phyloP scores from a whole-genome alignment of 1,140 invertebrate species.

The Cecropterus lyciades region DNA sequence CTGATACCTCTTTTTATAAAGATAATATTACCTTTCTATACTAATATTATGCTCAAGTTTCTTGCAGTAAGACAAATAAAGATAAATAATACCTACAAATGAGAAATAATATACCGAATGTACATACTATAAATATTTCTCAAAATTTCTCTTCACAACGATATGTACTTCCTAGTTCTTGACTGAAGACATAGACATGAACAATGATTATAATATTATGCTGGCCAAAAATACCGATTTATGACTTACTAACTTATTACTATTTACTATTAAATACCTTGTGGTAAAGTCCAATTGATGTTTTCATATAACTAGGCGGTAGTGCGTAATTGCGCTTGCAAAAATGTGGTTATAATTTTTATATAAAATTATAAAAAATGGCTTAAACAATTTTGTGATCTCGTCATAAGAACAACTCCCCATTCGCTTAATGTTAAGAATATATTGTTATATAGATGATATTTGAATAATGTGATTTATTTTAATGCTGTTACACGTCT shows the following conservation, averaged over 20 bases:
- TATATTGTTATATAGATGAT: slow-evolving; percentile 61
- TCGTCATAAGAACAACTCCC: slow-evolving; percentile 41
- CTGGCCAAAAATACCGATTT: slow-evolving; percentile 13
- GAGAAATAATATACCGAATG: background rate
- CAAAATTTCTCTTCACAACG: background rate
- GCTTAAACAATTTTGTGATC: slow-evolving; percentile 45
- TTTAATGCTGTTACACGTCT: slow-evolving; percentile 66
- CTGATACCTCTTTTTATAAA: slow-evolving; percentile 25
- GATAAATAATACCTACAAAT: background rate
- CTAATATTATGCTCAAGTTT: slow-evolving; percentile 21
- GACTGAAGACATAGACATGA: slow-evolving; percentile 16
- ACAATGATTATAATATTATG: slow-evolving; percentile 9
- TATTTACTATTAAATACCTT: slow-evolving; percentile 17
- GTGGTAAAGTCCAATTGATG: slow-evolving; percentile 27
- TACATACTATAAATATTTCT: background rate
- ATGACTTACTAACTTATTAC: slow-evolving; percentile 4
- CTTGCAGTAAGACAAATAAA: slow-evolving; percentile 22
- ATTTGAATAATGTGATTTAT: slow-evolving; percentile 64
- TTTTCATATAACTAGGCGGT: slow-evolving; percentile 23
- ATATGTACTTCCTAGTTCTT: slow-evolving; percentile 14
- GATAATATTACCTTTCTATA: slow-evolving; percentile 24
- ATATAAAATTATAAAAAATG: slow-evolving; percentile 27
- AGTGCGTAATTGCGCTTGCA: slow-evolving; percentile 27
- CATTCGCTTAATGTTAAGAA: slow-evolving; percentile 59
- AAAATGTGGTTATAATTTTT: slow-evolving; percentile 31